A percentile compares a stretch with the other conserved stretches of the same genome.
These are phyloP conservation scores for Halichondria panicea DNA, from an alignment of 37 sponge, comb jelly and placozoan genomes.

Conservation along the genomic window DNA sequence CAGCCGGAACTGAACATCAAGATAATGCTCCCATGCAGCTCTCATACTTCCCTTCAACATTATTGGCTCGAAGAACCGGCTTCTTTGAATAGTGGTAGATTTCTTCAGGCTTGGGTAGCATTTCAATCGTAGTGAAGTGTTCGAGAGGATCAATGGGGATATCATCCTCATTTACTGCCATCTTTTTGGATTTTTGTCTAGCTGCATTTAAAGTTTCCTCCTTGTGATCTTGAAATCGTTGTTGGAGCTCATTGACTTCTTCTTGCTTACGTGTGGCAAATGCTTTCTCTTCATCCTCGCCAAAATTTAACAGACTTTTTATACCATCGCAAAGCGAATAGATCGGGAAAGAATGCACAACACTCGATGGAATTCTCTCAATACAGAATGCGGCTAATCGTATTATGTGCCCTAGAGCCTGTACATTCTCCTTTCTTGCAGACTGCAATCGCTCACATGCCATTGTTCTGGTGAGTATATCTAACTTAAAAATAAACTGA, in stretches of 20 bases:
- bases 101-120: conserved; percentile 44
- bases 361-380: conserved; percentile 4
- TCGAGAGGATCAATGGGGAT: conserved; percentile 20
- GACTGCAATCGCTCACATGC: conserved; percentile 2
- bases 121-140: conserved; percentile 21
- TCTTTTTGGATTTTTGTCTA: not conserved
- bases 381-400: conserved; percentile 33
- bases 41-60: conserved; percentile 37
- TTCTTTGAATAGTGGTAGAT: not conserved
- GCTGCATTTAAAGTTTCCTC: not conserved
- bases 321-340: not conserved
- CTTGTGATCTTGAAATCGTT: too few relatives aligned
- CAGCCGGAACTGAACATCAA: conserved; percentile 82
- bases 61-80: conserved; percentile 54
- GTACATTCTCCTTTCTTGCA: conserved; percentile 20
- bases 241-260: conserved; percentile 1
- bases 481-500: conserved; percentile 14
- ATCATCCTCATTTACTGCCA: not conserved
- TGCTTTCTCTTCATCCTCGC: too few relatives aligned
- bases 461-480: conserved; percentile 32
- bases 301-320: not conserved
- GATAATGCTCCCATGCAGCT: conserved; percentile 78
- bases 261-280: not conserved
- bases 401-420: conserved; percentile 15
- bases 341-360: conserved; percentile 11